Conservation (phyloP, 1,140 invertebrate genomes). For the Pogonognathellus flavescens region DNA sequence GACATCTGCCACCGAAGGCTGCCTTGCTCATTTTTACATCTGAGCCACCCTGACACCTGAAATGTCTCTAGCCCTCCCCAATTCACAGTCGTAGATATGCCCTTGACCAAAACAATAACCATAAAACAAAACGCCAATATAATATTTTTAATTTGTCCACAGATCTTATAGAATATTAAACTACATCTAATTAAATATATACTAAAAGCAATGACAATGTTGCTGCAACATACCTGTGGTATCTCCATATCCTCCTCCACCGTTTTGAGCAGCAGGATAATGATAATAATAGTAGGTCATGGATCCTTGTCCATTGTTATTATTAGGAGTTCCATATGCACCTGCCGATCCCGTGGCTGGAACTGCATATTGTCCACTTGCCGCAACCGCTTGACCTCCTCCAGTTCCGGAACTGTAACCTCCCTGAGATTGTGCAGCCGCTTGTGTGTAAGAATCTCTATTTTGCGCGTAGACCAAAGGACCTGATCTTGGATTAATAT, state of each 20-base stretch:
- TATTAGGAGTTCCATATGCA: slow-evolving; percentile 5
- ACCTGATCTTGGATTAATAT: slow-evolving; percentile 41
- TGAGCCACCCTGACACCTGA: no score
- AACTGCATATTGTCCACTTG: slow-evolving; percentile 52
- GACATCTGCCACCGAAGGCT: no score
- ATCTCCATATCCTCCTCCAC: slow-evolving; percentile 51
- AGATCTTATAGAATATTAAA: no score
- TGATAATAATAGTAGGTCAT: slow-evolving; percentile 67
- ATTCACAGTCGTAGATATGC: no score
- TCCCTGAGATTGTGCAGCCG: slow-evolving; percentile 37
- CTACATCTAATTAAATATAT: no score
- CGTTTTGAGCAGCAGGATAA: slow-evolving; percentile 58
- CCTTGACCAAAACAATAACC: no score
- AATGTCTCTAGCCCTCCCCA: no score
- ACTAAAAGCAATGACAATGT: no score
- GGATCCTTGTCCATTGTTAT: slow-evolving; percentile 56
- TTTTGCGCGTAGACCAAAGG: slow-evolving; percentile 63
- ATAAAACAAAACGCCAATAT: no score
- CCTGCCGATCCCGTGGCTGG: slow-evolving; percentile 49
- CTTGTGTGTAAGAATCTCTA: slow-evolving; percentile 61
- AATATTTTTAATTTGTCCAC: no score
- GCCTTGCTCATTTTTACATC: no score
- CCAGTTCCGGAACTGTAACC: slow-evolving; percentile 19
- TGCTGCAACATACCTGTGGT: slow-evolving; percentile 62
- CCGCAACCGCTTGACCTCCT: slow-evolving; percentile 33